A percentile compares a stretch with the other conserved stretches of the same genome.
phyloP scores from a whole-genome alignment of 1,140 invertebrate species.

The Ceratosolen fusciceps region DNA sequence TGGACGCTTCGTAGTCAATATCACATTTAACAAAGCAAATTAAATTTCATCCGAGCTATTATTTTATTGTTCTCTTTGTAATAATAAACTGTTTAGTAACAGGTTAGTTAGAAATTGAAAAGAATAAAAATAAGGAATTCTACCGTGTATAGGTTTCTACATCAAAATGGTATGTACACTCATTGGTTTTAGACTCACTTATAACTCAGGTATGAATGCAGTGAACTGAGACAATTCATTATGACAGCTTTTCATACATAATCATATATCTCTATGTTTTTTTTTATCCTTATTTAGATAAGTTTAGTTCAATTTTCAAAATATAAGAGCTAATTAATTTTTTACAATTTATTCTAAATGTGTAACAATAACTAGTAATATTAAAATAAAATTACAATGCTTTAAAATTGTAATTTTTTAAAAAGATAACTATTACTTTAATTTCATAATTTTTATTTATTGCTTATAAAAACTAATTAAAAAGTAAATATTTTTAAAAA shows the following conservation, averaged over 20 bases:
- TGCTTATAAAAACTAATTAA: too few species aligned
- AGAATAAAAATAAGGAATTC: conserved; percentile 43
- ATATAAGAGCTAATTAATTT: conserved; percentile 26
- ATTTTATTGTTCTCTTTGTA: conserved; percentile 30
- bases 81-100: conserved; percentile 36
- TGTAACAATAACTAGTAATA: neutral
- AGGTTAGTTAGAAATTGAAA: conserved; percentile 26
- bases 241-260: conserved; percentile 68
- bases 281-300: conserved; percentile 44
- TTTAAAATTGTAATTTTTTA: neutral
- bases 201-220: conserved; percentile 63
- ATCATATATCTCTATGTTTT: conserved; percentile 42
- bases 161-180: conserved; percentile 66
- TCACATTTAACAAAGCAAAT: conserved; percentile 34
- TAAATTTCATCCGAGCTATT: conserved; percentile 31
- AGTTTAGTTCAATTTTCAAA: conserved; percentile 42
- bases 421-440: neutral
- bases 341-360: neutral
- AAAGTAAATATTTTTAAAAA: too few species aligned
- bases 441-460: neutral
- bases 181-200: conserved; percentile 25
- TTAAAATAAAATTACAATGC: neutral
- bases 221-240: conserved; percentile 64
- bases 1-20: conserved; percentile 30
- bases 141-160: conserved; percentile 23